Base-by-base conservation (phyloP, 53 echinoderm and acorn worm genomes). In the Holothuria leucospilota region DNA sequence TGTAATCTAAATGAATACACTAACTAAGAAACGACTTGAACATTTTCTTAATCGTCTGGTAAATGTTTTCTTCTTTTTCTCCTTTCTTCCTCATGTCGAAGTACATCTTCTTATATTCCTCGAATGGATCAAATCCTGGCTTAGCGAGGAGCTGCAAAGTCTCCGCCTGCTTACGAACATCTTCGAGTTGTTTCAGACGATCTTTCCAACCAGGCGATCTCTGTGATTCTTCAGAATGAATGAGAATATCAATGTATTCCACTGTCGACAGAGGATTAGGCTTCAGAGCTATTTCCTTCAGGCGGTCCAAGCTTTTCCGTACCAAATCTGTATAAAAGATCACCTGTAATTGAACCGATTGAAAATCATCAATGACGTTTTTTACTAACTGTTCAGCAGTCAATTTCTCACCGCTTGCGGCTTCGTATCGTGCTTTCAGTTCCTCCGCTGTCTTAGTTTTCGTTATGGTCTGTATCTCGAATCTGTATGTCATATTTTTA, bases 241-340 rank as follows among this genome's bases (percentile, higher is more conserved):
- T 92, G 52, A 92, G 71, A 28, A 86, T 25, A 41, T 92, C 89
- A 8, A 92, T 71, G 74, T 92, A 92, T 20, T 89, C 92, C 4
- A 89, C 86, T 25, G 86, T 73, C 6, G 85, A 78, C 18, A 89
- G 74, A 1, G 92, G 92, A 53, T 88, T 88, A 14, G 92, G 89
- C 56, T 85, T 89, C 40, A 92, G 78, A 1, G 92, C 92, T 39
- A 92, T 92, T 60, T 89, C 92, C 58, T 92, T 69, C 21, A 92
- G 81, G 14, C 91, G 91, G 8, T 84, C 81, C 30, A 82, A 2
- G 51, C 91, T 83, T 67, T 83, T 83, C 34, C 67, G 18, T 12
- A 83, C 84, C 84, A 75, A 77, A 26, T 71, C 39, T 11, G 62
- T 86, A 11, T 28, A 63, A 62, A 27, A 60, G 2, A 63, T 9